Evolutionary conservation across 2,113 vertebrate species (phyloP).

Genomic region (Alouatta palliata): DNA sequence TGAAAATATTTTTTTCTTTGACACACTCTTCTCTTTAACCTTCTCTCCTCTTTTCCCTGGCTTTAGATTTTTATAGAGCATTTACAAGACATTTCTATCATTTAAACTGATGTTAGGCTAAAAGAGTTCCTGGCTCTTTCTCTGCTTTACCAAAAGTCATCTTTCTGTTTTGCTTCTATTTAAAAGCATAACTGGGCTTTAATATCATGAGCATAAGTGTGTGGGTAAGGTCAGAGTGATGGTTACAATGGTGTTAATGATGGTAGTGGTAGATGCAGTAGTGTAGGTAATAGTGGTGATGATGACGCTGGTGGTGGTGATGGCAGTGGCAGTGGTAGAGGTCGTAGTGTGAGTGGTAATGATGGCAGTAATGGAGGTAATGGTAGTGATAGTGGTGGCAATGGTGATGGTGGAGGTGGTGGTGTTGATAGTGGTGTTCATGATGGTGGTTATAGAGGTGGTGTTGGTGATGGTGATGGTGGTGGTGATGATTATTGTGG

Average conservation of each 20-base stretch:
- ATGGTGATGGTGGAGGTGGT: background rate
- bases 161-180: background rate
- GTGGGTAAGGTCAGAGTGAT: background rate
- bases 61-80: background rate
- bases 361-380: background rate
- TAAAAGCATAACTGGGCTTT: background rate
- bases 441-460: no score
- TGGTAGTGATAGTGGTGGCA: background rate
- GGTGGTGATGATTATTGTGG: background rate
- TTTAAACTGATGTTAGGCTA: background rate
- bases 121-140: background rate
- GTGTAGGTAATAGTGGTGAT: no score
- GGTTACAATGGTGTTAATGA: background rate
- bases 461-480: background rate
- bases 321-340: background rate
- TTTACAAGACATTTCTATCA: background rate
- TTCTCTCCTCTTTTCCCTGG: background rate
- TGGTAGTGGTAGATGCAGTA: no score
- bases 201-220: background rate
- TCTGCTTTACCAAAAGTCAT: background rate
- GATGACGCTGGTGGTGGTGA: background rate
- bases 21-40: background rate
- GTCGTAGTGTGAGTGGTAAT: accelerated
- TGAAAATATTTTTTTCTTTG: background rate
- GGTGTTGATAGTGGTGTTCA: accelerated